Evolutionary conservation across 2,797 vertebrate species (phyloP).

Genomic region (Phrynocephalus forsythii): DNA sequence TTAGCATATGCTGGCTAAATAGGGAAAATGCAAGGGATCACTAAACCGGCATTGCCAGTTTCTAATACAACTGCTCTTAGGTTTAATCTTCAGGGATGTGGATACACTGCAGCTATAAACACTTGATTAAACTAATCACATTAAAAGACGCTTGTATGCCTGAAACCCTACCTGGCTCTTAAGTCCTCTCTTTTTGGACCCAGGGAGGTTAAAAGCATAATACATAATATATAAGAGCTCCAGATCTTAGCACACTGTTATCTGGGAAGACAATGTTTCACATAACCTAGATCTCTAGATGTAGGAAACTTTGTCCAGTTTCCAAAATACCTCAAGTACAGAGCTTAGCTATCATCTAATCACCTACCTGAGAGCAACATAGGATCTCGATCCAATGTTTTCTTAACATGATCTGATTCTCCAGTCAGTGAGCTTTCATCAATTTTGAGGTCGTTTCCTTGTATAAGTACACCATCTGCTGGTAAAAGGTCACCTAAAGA

Average conservation of each 20-base stretch:
- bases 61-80: neutral
- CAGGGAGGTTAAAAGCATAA: slow-evolving; percentile 22
- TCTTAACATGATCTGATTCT: slow-evolving; percentile 98
- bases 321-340: slow-evolving; percentile 27
- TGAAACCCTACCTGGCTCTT: slow-evolving; percentile 33
- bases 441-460: slow-evolving; percentile 97
- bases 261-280: slow-evolving; percentile 28
- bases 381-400: slow-evolving; percentile 91
- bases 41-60: neutral
- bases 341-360: neutral
- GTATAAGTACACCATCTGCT: slow-evolving; percentile 94
- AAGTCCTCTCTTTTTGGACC: slow-evolving; percentile 16
- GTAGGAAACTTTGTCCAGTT: slow-evolving; percentile 34
- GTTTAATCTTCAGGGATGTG: slow-evolving; percentile 7
- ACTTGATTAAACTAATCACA: slow-evolving; percentile 33
- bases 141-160: slow-evolving; percentile 26
- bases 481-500: slow-evolving; percentile 94
- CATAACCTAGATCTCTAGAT: slow-evolving; percentile 29
- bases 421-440: slow-evolving; percentile 98
- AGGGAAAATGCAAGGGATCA: neutral
- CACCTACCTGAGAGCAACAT: slow-evolving; percentile 94
- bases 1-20: neutral
- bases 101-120: slow-evolving; percentile 1
- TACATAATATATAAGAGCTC: slow-evolving; percentile 36
- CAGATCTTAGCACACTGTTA: slow-evolving; percentile 15